Conservation (phyloP, 2,113 vertebrate species). For the Megaceryle maxima region DNA sequence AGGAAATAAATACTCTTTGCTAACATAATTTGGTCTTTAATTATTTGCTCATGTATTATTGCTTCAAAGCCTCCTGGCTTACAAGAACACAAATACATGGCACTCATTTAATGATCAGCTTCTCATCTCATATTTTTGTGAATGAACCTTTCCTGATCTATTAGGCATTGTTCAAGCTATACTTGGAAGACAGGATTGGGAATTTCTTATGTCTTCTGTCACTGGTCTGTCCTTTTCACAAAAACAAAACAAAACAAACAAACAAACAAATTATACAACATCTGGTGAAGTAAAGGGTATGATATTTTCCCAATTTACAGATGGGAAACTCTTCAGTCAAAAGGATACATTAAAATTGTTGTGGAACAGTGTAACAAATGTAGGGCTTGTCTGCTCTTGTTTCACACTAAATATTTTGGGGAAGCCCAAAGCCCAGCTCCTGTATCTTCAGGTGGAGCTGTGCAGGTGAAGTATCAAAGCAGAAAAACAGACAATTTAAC, state of each 20-base stretch:
- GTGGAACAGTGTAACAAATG: background rate
- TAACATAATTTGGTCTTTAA: background rate
- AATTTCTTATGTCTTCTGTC: background rate
- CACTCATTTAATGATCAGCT: background rate
- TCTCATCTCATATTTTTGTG: background rate
- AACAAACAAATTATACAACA: background rate
- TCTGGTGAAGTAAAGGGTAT: background rate
- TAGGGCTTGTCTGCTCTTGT: background rate
- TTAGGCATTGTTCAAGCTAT: background rate
- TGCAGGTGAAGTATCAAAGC: background rate
- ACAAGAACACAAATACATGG: background rate
- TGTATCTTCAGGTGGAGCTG: background rate
- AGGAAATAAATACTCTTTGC: background rate
- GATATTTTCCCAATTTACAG: background rate
- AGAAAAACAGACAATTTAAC: background rate
- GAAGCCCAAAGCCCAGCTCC: background rate
- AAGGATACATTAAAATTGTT: background rate
- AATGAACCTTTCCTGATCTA: background rate
- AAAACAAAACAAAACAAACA: background rate
- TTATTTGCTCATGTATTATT: background rate
- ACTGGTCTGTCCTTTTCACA: background rate
- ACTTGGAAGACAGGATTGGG: background rate
- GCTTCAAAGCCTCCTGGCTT: background rate
- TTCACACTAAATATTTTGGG: background rate
- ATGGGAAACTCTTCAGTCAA: background rate